Conservation (phyloP, 1,140 invertebrate species). For the Euwallacea similis region DNA sequence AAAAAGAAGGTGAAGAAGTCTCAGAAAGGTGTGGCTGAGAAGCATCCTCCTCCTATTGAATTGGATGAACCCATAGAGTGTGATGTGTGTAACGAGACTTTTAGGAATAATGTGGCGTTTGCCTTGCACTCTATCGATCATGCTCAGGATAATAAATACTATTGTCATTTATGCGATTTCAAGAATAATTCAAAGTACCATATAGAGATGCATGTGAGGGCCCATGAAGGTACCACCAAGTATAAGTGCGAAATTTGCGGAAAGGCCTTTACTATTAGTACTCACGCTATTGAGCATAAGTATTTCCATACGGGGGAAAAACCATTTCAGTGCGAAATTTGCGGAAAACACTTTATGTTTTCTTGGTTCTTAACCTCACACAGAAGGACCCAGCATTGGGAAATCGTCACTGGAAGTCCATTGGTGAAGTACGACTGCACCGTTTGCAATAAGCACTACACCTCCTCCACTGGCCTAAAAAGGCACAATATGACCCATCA, state of each 20-base stretch:
- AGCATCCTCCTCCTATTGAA: constrained; percentile 59
- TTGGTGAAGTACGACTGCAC: constrained; percentile 51
- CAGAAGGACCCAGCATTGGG: constrained; percentile 51
- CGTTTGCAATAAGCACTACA: constrained; percentile 52
- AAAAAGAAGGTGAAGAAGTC: constrained; percentile 30
- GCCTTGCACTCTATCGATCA: constrained; percentile 50
- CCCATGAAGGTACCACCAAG: constrained; percentile 55
- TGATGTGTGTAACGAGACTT: constrained; percentile 47
- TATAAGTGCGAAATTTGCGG: constrained; percentile 58
- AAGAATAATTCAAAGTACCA: constrained; percentile 54
- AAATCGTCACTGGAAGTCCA: constrained; percentile 50
- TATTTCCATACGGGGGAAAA: constrained; percentile 62
- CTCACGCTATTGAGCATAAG: constrained; percentile 54
- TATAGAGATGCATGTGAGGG: constrained; percentile 51
- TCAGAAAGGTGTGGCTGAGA: constrained; percentile 29
- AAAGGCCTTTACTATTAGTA: constrained; percentile 57
- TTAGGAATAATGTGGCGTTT: constrained; percentile 46
- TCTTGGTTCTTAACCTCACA: constrained; percentile 52
- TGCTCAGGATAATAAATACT: constrained; percentile 49
- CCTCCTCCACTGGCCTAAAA: constrained; percentile 49
- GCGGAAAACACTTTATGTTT: constrained; percentile 58
- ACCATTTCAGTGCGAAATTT: constrained; percentile 65
- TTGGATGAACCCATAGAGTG: constrained; percentile 46
- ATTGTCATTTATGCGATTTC: constrained; percentile 55
- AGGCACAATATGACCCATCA: constrained; percentile 50